phyloP scores from a whole-genome alignment of 2,797 vertebrate species.

The Podarcis siculus region DNA sequence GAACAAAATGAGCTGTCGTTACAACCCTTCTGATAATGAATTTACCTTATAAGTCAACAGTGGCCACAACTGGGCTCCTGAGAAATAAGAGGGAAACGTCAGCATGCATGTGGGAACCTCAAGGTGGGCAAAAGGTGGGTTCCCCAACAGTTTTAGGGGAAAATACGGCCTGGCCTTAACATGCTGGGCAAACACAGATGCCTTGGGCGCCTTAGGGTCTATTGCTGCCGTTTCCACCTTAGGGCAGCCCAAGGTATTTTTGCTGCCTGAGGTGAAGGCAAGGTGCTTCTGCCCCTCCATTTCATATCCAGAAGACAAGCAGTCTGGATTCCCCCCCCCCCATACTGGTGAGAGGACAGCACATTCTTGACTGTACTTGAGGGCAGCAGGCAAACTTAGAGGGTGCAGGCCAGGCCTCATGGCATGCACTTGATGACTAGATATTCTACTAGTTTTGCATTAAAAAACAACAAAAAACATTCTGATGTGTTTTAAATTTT shows the following conservation, averaged over 20 bases:
- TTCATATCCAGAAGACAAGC: no score
- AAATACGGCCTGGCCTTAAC: neutral
- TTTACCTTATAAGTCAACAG: neutral
- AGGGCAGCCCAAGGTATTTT: neutral
- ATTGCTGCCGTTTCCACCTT: neutral
- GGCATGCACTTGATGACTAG: neutral
- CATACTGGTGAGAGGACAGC: no score
- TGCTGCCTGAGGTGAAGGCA: no score
- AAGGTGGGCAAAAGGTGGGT: neutral
- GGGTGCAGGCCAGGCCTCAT: no score
- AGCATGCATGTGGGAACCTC: neutral
- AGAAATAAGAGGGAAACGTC: neutral
- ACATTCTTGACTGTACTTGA: no score
- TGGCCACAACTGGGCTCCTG: neutral
- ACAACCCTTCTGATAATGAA: conserved; percentile 4
- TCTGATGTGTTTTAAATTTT: no score
- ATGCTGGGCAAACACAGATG: neutral
- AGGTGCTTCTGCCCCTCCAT: no score
- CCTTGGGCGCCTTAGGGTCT: neutral
- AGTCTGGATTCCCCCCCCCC: no score
- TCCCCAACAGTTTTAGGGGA: neutral
- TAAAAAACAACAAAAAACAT: no score
- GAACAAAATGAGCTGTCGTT: neutral
- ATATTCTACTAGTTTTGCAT: neutral
- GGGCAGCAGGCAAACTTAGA: no score